phyloP scores from a whole-genome alignment of 2,797 vertebrate genomes.

The Helostoma temminkii region DNA sequence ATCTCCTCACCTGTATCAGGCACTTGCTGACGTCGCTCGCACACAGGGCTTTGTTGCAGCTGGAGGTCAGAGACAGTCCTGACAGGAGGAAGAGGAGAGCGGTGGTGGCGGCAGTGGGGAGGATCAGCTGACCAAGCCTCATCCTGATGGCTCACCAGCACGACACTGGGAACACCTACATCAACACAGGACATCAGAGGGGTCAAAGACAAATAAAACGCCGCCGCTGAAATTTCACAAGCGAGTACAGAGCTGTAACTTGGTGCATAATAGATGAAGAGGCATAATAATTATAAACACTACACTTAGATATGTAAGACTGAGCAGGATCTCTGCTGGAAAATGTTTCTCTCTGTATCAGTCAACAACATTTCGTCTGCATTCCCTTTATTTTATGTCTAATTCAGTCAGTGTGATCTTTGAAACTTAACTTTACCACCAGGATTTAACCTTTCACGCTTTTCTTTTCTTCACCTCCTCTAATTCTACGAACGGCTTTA shows the following conservation, averaged over 20 bases:
- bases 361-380: too few relatives aligned
- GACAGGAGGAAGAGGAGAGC: conserved; percentile 86
- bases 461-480: neutral
- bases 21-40: conserved; percentile 99
- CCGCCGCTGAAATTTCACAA: conserved; percentile 27
- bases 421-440: too few relatives aligned
- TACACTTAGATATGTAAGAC: neutral
- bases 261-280: neutral
- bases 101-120: conserved; percentile 68
- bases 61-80: conserved; percentile 83
- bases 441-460: neutral
- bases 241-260: neutral
- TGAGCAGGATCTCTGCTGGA: too few relatives aligned
- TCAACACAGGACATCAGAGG: conserved; percentile 30
- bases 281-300: neutral
- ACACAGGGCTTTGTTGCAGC: conserved; percentile 97
- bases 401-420: too few relatives aligned
- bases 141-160: conserved; percentile 85
- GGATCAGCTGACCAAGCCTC: conserved; percentile 83
- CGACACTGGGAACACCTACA: conserved; percentile 74
- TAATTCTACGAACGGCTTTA: neutral
- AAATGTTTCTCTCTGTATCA: too few relatives aligned
- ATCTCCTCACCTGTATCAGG: conserved; percentile 91
- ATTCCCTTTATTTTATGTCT: too few relatives aligned
- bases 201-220: conserved; percentile 25